A percentile compares a stretch with the other conserved stretches of the same genome.
Conservation (phyloP, 2,888 invertebrate genomes). For the Hartigia nigra region DNA sequence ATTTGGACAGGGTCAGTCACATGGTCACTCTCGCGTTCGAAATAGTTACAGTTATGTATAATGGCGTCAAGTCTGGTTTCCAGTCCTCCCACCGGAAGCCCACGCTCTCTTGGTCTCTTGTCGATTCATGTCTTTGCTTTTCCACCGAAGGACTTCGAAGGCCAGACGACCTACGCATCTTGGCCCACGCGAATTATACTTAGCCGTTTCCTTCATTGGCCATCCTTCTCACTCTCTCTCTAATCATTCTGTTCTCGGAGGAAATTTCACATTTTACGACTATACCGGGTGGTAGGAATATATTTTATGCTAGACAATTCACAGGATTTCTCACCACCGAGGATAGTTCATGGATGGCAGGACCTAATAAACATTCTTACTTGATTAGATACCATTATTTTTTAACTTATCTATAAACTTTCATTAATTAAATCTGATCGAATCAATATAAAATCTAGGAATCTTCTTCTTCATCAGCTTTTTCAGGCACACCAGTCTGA, state of each 20-base stretch:
- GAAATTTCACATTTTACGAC: constrained; percentile 7
- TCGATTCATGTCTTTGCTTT: constrained; percentile 34
- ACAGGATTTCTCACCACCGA: not conserved
- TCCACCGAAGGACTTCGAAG: constrained; percentile 54
- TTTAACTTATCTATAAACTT: not conserved
- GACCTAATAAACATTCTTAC: not conserved
- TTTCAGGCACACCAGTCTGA: not conserved
- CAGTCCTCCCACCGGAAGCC: constrained; percentile 44
- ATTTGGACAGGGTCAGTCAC: not conserved
- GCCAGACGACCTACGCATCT: constrained; percentile 46
- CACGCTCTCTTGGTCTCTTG: constrained; percentile 40
- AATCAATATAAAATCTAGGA: not conserved
- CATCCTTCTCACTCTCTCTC: not conserved
- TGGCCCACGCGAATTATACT: constrained; percentile 38
- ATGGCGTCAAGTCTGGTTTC: constrained; percentile 34
- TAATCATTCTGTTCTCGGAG: not conserved
- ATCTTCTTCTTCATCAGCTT: not conserved
- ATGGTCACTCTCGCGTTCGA: constrained; percentile 26
- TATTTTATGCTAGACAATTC: not conserved
- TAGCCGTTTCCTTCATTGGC: not conserved
- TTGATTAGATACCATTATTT: not conserved
- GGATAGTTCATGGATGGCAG: not conserved
- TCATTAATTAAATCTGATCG: not conserved
- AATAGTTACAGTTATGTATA: constrained; percentile 38
- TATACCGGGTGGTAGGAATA: not conserved